These are phyloP conservation scores for Sminthurinus signatus DNA, from an alignment of 1,140 invertebrate genomes.

Conservation along the genomic window DNA sequence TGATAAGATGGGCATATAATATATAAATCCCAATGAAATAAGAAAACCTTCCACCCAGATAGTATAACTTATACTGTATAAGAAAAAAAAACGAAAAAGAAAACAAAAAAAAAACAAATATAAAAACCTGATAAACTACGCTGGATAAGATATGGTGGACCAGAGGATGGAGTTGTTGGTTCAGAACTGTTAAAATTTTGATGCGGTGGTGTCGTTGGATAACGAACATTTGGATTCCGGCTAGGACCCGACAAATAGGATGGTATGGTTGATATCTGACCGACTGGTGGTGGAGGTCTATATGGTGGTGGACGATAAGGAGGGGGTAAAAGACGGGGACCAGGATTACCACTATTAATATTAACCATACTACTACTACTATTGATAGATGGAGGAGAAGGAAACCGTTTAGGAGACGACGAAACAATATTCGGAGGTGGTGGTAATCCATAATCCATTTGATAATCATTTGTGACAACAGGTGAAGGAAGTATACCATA, in stretches of 20 bases:
- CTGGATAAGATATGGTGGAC: slow-evolving; percentile 23
- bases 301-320: slow-evolving; percentile 34
- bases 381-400: slow-evolving; percentile 8
- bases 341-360: slow-evolving; percentile 14
- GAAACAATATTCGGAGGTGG: background rate
- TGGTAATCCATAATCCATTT: slow-evolving; percentile 13
- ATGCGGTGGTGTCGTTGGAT: background rate
- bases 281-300: slow-evolving; percentile 24
- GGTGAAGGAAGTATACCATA: background rate
- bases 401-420: background rate
- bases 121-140: slow-evolving; percentile 35
- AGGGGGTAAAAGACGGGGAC: slow-evolving; percentile 25
- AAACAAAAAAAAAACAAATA: slow-evolving; percentile 9
- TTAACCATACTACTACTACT: slow-evolving; percentile 3
- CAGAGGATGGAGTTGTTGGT: slow-evolving; percentile 11
- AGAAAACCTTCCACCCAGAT: too few species aligned
- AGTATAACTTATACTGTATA: background rate
- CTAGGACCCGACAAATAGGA: too few species aligned
- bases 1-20: too few species aligned
- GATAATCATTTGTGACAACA: background rate
- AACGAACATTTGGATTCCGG: too few species aligned
- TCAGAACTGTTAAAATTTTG: slow-evolving; percentile 13
- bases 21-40: too few species aligned
- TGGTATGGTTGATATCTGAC: background rate
- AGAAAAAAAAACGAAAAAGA: slow-evolving; percentile 6